A percentile compares a stretch with the other conserved stretches of the same genome.
These are phyloP conservation scores for Hylaea fasciaria DNA, from an alignment of 2,888 invertebrate species.

Conservation along the genomic window DNA sequence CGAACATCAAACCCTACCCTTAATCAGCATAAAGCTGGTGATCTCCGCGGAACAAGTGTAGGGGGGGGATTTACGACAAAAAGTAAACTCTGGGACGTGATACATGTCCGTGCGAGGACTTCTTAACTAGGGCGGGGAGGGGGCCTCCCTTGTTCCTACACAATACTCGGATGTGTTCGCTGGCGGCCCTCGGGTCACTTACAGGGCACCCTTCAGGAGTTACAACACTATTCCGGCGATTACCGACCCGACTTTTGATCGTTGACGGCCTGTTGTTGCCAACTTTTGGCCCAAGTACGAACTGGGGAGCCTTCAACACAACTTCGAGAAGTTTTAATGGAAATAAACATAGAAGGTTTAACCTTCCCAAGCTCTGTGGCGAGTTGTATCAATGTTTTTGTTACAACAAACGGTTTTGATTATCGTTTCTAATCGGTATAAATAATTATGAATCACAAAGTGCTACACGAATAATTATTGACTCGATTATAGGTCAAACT, in stretches of 20 bases:
- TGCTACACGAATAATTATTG: no score
- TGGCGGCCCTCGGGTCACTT: neutral
- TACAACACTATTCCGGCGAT: constrained; percentile 6
- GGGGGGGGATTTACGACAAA: constrained; percentile 24
- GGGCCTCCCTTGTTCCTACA: neutral
- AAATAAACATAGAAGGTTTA: constrained; percentile 3
- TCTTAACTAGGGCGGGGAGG: constrained; percentile 9
- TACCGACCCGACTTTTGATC: constrained; percentile 10
- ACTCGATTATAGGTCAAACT: no score
- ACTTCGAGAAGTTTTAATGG: constrained; percentile 3
- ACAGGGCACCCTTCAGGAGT: constrained; percentile 2
- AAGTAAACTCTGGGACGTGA: constrained; percentile 28
- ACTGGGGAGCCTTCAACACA: neutral
- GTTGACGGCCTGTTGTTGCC: neutral
- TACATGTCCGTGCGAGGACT: constrained; percentile 17
- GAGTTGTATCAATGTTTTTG: neutral
- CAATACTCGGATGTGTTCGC: constrained; percentile 6
- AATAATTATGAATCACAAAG: no score
- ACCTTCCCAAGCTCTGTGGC: neutral
- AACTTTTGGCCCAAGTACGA: neutral
- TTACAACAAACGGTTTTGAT: neutral
- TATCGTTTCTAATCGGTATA: no score
- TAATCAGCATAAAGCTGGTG: constrained; percentile 24
- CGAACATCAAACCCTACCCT: constrained; percentile 19
- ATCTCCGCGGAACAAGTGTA: constrained; percentile 18